Evolutionary conservation across 2,888 invertebrate species (phyloP), one percentile per base, ranked within the genome.

Genomic region (Melolontha melolontha): DNA sequence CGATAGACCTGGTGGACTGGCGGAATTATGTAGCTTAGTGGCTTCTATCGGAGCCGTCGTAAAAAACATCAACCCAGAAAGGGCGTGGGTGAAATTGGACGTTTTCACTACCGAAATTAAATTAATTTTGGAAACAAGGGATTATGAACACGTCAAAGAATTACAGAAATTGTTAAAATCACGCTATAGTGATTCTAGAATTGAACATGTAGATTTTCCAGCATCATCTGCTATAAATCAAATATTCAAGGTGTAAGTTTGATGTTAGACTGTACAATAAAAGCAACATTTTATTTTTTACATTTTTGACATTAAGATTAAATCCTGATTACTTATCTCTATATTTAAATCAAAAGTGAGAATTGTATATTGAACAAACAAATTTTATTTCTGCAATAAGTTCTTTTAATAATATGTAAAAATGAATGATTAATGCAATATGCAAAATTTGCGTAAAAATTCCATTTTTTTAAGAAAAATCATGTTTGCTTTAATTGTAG

Each of bases 61-160:
- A 72, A 98, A 97, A 82, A 97, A 97, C 79, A 96, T 98, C 67
- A 92, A 95, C 84, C 97, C 97, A 81, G 97, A 98, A 80, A 87
- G 97, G 64, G 97, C 97, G 1, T 97, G 97, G 97, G 89, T 97
- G 11, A 91, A 90, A 69, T 90, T 91, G 1, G 97, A 98, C 80
- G 92, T 97, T 57, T 96, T 96, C 80, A 89, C 90, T 74, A 91
- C 91, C 14, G 88, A 90, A 80, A 93, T 95, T 0, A 94, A 94
- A 83, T 92, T 95, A n/a, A 91, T 96, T 0, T 94, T 93, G 76
- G 97, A 97, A 83, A 96, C 96, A 0, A 86, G 93, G 65, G 96
- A 96, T 73, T 88, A 89, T 73, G 88, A 90, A 0, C 96, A 97
- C 80, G 89, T 90, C 41, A 79, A 86, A 62, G 86, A 90, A 77